Evolutionary conservation across 53 echinoderm and acorn worm species (phyloP).

Genomic region (Echinarachnius parma): DNA sequence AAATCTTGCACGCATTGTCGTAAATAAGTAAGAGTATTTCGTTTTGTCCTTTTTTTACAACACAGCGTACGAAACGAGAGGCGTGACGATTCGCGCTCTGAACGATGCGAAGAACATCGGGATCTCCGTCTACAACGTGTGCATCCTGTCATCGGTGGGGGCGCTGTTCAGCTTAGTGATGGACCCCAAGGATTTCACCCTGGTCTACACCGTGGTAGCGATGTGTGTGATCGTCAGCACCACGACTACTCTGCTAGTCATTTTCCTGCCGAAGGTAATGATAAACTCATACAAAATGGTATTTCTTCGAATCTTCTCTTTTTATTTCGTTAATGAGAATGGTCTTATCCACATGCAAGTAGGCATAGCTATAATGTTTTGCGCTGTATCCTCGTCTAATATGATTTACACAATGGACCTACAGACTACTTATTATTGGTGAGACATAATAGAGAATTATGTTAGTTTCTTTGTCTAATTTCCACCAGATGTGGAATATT

Average conservation of each 20-base stretch:
- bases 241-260: constrained; percentile 56
- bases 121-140: constrained; percentile 71
- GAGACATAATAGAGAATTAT: too few species aligned
- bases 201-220: constrained; percentile 54
- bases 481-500: too few species aligned
- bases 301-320: background rate
- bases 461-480: too few species aligned
- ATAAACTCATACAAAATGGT: background rate
- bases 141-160: constrained; percentile 59
- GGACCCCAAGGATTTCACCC: constrained; percentile 46
- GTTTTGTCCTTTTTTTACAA: too few species aligned
- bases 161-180: constrained; percentile 58
- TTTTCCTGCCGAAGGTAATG: constrained; percentile 71
- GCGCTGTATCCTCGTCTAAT: background rate
- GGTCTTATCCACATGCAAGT: background rate
- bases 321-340: background rate
- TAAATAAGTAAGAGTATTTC: too few species aligned
- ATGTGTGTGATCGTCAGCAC: constrained; percentile 59
- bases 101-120: constrained; percentile 82
- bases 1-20: too few species aligned
- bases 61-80: constrained; percentile 68
- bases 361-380: background rate
- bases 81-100: constrained; percentile 62
- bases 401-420: too few species aligned
- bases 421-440: too few species aligned